Evolutionary conservation across 2,113 vertebrate species (phyloP).

Genomic region (Pungitius pungitius): DNA sequence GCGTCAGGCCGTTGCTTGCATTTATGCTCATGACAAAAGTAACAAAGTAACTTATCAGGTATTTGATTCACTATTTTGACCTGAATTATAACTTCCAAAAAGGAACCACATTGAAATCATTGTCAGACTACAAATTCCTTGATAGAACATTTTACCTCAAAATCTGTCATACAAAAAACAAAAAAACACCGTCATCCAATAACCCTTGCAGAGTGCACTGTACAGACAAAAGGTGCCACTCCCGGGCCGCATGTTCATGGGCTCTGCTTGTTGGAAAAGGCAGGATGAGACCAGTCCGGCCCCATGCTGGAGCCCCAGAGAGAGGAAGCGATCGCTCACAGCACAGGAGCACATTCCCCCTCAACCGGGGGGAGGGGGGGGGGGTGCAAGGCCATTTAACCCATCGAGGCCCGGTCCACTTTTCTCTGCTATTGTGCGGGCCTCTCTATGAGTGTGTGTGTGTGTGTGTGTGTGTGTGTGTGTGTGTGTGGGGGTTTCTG

Average conservation of each 20-base stretch:
- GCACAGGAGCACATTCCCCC: constrained; percentile 77
- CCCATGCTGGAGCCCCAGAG: constrained; percentile 78
- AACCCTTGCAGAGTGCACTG: too few species aligned
- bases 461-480: too few species aligned
- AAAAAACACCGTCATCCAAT: too few species aligned
- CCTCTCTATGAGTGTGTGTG: too few species aligned
- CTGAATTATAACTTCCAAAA: not conserved
- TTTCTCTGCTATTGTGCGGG: constrained; percentile 52
- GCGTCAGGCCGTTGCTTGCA: not conserved
- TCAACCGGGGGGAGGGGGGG: constrained; percentile 74
- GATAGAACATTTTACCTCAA: not conserved
- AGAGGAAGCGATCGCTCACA: constrained; percentile 84
- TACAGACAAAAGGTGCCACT: constrained; percentile 13
- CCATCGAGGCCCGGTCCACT: constrained; percentile 73
- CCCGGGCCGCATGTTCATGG: constrained; percentile 32
- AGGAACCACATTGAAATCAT: not conserved
- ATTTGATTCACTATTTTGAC: not conserved
- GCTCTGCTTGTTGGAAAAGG: constrained; percentile 70
- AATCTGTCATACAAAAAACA: too few species aligned
- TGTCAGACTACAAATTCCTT: not conserved
- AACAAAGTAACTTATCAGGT: not conserved
- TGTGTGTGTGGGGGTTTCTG: constrained; percentile 45
- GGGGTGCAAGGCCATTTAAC: constrained; percentile 75
- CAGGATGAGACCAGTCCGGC: constrained; percentile 76
- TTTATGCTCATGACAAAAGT: not conserved